These are phyloP conservation scores for Phengaris arion DNA, from an alignment of 2,888 invertebrate genomes.

Conservation along the genomic window DNA sequence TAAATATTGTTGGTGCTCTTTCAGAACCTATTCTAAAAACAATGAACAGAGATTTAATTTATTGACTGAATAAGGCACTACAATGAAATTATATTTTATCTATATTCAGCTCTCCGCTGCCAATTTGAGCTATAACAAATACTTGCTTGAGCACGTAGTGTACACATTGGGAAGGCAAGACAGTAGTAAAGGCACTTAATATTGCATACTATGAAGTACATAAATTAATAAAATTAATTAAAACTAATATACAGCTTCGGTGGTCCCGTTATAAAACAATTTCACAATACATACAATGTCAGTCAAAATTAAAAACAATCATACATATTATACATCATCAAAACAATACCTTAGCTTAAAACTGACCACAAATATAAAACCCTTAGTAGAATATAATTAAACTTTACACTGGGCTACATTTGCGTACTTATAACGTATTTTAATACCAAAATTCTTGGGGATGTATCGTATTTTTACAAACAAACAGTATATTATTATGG, in stretches of 20 bases:
- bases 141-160: background rate
- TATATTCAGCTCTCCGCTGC: background rate
- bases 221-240: constrained; percentile 20
- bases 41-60: background rate
- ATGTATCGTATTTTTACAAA: too few species aligned
- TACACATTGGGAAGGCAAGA: constrained; percentile 14
- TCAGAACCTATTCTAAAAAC: background rate
- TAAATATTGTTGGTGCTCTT: background rate
- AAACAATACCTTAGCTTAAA: background rate
- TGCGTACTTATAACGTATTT: too few species aligned
- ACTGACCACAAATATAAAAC: too few species aligned
- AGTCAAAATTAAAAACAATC: constrained; percentile 19
- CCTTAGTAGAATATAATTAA: too few species aligned
- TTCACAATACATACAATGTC: constrained; percentile 22
- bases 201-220: constrained; percentile 17
- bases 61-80: background rate
- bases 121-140: background rate
- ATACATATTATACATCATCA: background rate
- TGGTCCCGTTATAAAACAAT: constrained; percentile 28
- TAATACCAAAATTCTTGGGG: too few species aligned
- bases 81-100: background rate
- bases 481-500: too few species aligned
- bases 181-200: constrained; percentile 14
- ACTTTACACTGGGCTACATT: too few species aligned
- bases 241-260: constrained; percentile 26